Evolutionary conservation across 2,888 invertebrate species (phyloP).

Genomic region (Pyrocoelia pectoralis): DNA sequence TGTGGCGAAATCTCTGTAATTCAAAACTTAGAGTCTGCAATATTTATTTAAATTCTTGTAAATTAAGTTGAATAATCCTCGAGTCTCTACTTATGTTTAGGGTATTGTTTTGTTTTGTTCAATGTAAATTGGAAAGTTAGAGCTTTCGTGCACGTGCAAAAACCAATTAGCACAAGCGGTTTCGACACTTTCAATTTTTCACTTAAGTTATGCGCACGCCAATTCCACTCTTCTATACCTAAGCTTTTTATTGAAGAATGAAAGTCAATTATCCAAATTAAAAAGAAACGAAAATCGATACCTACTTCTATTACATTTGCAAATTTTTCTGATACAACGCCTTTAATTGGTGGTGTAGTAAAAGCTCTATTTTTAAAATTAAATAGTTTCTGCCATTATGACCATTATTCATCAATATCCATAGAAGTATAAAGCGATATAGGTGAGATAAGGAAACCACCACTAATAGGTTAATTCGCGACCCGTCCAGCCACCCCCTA

Average conservation of each 20-base stretch:
- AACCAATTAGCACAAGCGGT: not conserved
- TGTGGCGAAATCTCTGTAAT: too few relatives aligned
- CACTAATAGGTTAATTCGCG: conserved; percentile 52
- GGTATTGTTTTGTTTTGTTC: not conserved
- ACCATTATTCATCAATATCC: conserved; percentile 32
- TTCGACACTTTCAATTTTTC: not conserved
- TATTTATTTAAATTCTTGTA: too few relatives aligned
- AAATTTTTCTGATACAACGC: too few relatives aligned
- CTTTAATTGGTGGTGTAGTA: too few relatives aligned
- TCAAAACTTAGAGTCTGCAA: too few relatives aligned
- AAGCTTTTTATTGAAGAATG: not conserved
- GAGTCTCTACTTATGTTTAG: too few relatives aligned
- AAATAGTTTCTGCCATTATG: not conserved
- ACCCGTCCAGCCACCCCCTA: conserved; percentile 44
- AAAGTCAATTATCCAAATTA: not conserved
- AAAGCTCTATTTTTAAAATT: too few relatives aligned
- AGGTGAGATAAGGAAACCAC: conserved; percentile 49
- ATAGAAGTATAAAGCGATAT: conserved; percentile 30
- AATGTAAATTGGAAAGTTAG: conserved; percentile 1
- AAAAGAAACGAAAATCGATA: too few relatives aligned
- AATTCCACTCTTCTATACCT: not conserved
- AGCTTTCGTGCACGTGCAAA: not conserved
- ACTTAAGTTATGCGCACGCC: too few relatives aligned
- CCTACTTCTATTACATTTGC: too few relatives aligned
- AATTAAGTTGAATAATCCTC: too few relatives aligned